Evolutionary conservation across 2,888 invertebrate genomes (phyloP).

Genomic region (Hoplodrina blanda): DNA sequence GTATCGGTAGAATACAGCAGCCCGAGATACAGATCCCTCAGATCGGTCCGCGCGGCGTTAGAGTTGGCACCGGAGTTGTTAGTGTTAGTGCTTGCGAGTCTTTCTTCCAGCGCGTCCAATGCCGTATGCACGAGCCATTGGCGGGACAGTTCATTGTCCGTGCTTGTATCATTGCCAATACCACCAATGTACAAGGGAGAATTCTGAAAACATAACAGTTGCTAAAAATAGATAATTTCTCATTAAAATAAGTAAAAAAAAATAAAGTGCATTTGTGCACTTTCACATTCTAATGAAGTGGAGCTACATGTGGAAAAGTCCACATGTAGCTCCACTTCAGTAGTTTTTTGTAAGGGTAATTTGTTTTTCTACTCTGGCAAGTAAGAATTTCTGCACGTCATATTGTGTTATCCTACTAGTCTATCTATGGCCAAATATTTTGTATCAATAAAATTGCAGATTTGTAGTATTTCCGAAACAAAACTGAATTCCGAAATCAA

Average conservation of each 20-base stretch:
- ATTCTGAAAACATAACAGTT: conserved; percentile 92
- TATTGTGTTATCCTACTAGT: not conserved
- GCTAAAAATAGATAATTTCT: not conserved
- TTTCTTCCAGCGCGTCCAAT: conserved; percentile 97
- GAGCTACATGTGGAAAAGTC: too few species aligned
- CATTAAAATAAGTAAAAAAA: not conserved
- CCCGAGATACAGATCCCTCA: conserved; percentile 97
- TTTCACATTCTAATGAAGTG: too few species aligned
- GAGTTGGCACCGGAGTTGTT: conserved; percentile 89
- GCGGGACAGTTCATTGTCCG: conserved; percentile 96
- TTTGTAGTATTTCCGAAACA: conserved; percentile 10
- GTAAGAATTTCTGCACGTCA: conserved; percentile 14
- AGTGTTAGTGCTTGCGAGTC: conserved; percentile 88
- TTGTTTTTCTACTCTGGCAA: conserved; percentile 17
- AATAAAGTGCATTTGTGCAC: too few species aligned
- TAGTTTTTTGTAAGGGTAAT: conserved; percentile 13
- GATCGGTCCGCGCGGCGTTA: conserved; percentile 92
- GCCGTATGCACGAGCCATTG: conserved; percentile 98
- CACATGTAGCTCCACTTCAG: too few species aligned
- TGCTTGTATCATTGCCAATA: conserved; percentile 90
- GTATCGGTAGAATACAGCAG: conserved; percentile 98
- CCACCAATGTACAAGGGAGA: conserved; percentile 96
- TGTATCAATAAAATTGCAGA: conserved; percentile 5
- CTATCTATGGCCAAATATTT: conserved; percentile 31
- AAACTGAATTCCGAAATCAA: conserved; percentile 27